Percentiles rank a stretch among this genome's conserved stretches.
Evolutionary conservation across 2,113 vertebrate genomes (phyloP).

Genomic region (Ammodramus savannarum): DNA sequence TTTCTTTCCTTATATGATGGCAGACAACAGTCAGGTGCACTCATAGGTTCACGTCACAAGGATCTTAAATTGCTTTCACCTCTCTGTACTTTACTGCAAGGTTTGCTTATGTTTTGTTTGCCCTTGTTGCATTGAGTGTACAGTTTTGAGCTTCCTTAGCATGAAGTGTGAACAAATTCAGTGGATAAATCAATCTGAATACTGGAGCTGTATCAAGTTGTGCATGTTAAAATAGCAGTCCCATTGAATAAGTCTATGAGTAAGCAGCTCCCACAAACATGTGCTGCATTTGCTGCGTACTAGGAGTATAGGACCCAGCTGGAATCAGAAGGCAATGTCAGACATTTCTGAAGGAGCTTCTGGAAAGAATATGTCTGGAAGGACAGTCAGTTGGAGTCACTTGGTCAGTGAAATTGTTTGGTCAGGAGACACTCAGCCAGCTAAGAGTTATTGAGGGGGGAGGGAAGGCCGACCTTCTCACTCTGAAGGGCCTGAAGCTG

Average conservation of each 20-base stretch:
- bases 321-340: background rate
- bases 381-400: background rate
- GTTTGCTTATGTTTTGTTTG: background rate
- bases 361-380: background rate
- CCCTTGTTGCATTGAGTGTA: background rate
- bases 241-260: background rate
- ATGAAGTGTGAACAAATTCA: background rate
- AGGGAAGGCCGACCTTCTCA: background rate
- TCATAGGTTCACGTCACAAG: background rate
- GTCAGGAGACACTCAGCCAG: background rate
- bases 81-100: background rate
- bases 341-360: background rate
- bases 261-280: background rate
- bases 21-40: rapidly evolving
- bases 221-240: constrained; percentile 3
- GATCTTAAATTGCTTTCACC: background rate
- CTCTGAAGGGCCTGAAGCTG: background rate
- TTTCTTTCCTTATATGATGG: background rate
- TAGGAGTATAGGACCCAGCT: background rate
- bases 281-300: background rate
- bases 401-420: background rate
- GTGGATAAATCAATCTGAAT: background rate
- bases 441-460: background rate
- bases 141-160: background rate
- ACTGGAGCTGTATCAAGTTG: background rate